These are phyloP conservation scores for Helogale parvula DNA, from an alignment of 2,113 vertebrate species.

Conservation along the genomic window DNA sequence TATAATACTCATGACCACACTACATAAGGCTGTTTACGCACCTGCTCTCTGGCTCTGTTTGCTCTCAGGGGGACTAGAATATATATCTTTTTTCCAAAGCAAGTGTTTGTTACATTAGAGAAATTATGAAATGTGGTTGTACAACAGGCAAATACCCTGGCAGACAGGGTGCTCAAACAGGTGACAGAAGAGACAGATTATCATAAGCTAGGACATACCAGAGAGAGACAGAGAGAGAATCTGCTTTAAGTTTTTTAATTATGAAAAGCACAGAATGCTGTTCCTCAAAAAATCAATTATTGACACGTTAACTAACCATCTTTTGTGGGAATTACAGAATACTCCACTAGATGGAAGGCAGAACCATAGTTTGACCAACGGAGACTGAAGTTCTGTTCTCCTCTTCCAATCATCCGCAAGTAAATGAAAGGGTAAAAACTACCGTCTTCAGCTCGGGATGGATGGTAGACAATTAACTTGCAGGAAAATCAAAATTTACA, in stretches of 20 bases:
- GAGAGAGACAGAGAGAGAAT: background rate
- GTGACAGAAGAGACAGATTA: background rate
- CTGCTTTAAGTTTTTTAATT: background rate
- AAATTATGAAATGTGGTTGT: background rate
- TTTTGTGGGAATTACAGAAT: background rate
- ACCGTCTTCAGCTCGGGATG: background rate
- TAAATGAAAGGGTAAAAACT: background rate
- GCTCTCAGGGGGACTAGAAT: background rate
- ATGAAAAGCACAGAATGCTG: background rate
- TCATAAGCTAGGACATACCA: background rate
- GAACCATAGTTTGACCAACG: background rate
- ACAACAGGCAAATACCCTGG: background rate
- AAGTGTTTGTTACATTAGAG: background rate
- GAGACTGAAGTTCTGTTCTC: background rate
- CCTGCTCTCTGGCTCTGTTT: background rate
- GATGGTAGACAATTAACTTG: background rate
- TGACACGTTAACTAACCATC: background rate
- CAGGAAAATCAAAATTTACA: conserved; percentile 64
- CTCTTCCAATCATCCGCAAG: background rate
- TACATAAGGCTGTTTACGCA: no score
- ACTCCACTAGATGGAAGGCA: background rate
- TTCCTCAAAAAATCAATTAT: background rate
- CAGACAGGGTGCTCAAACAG: background rate
- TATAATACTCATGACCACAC: background rate
- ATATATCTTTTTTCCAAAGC: background rate